Base-by-base conservation (phyloP, 1,140 invertebrate genomes). In the Rhizoglyphus robini region DNA sequence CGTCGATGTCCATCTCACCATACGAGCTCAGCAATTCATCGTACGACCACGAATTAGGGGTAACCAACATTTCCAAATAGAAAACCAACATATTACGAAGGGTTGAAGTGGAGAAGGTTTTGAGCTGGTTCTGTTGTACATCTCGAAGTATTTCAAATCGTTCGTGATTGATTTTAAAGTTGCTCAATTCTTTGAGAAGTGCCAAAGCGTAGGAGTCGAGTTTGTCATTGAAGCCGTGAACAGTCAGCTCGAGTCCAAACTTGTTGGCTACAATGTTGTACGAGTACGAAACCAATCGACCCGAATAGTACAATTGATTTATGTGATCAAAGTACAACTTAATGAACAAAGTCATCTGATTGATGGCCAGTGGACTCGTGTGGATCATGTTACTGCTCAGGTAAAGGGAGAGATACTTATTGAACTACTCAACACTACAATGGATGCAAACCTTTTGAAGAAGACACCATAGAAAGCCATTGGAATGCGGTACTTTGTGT, bases 191-290 rank as follows among this genome's bases (percentile, higher is more conserved):
- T 31, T 94, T 87, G 68, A 96, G 79, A 0, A 97, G 83, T 77
- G 90, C 92, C 67, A 89, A 82, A 25, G 97, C 73, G 0, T 98
- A 75, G 38, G 92, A 82, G 66, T 84, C 81, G 69, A 91, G 86
- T 74, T 97, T 97, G 71, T 95, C 84, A 76, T 87, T 91, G 73
- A 94, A 99, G 4, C 95, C 95, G 64, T 83, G 81, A 69, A 96
- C 81, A 25, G 78, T 80, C 59, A 96, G 77, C 88, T 92, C 74
- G 48, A 75, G 51, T 25, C 51, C 51, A 32, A 54, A 54, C 23
- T 32, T 25, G 51, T 20, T 11, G 8, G 20, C 23, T 11, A 11
- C 23, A 8, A 54, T 8, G 20, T 32, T 54, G 23, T 27, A 54
- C 15, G 51, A 27, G 51, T 11, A 11, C 15, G 8, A 8, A 27